Evolutionary conservation across 2,888 invertebrate species (phyloP).

Genomic region (Melitaea athalia): DNA sequence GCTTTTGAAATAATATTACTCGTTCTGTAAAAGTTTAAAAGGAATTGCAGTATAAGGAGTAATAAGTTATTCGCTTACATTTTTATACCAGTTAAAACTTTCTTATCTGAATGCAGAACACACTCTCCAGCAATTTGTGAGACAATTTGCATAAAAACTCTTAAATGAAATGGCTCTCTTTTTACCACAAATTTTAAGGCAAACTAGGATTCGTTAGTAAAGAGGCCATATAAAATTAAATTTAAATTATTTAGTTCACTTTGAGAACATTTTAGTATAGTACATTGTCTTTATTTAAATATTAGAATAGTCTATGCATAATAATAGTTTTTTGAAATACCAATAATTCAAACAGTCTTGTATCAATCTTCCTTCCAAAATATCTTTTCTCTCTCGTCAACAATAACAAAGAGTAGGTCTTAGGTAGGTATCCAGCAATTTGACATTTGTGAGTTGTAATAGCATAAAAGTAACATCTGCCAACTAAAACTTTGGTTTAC

Average conservation of each 20-base stretch:
- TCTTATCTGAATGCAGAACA: constrained; percentile 39
- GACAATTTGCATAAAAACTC: constrained; percentile 40
- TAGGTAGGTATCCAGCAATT: too few relatives aligned
- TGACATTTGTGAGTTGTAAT: too few relatives aligned
- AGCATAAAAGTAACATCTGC: too few relatives aligned
- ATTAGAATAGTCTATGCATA: neutral
- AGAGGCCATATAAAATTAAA: neutral
- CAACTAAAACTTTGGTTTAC: too few relatives aligned
- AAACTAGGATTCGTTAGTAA: constrained; percentile 16
- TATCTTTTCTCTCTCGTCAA: too few relatives aligned
- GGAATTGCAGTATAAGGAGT: constrained; percentile 21
- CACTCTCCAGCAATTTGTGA: constrained; percentile 38
- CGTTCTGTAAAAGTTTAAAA: neutral
- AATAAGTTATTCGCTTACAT: constrained; percentile 29
- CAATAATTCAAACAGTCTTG: too few relatives aligned
- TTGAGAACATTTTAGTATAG: neutral
- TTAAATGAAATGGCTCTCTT: constrained; percentile 29
- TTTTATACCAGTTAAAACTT: constrained; percentile 35
- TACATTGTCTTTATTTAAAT: neutral
- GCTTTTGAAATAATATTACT: neutral
- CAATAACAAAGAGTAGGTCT: too few relatives aligned
- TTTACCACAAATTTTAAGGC: constrained; percentile 21
- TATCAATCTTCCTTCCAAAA: too few relatives aligned
- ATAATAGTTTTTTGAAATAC: too few relatives aligned
- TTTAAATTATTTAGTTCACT: constrained; percentile 3